Evolutionary conservation across 2,888 invertebrate species (phyloP).

Genomic region (Aleiodes testaceus): DNA sequence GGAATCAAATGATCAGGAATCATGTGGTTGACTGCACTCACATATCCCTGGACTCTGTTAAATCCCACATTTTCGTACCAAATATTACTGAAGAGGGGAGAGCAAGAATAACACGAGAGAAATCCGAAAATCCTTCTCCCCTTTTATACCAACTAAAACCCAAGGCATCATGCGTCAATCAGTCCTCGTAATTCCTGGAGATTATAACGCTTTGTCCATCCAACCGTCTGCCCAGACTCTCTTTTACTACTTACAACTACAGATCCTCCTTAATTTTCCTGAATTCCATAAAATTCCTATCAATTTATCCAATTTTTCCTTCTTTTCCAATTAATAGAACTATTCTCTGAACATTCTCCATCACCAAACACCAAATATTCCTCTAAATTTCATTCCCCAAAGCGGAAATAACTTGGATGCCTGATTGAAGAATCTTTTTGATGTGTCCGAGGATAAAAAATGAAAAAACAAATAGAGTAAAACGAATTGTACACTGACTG

Average conservation of each 20-base stretch:
- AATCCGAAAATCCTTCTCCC: constrained; percentile 29
- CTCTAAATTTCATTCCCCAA: constrained; percentile 19
- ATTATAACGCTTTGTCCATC: constrained; percentile 59
- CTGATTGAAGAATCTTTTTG: neutral
- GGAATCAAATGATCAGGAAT: constrained; percentile 38
- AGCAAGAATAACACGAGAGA: constrained; percentile 29
- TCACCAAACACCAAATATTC: constrained; percentile 29
- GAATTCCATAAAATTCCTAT: no score
- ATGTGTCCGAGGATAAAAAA: constrained; percentile 9
- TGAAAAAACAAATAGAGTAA: constrained; percentile 2
- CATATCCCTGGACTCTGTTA: constrained; percentile 48
- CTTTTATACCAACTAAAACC: constrained; percentile 26
- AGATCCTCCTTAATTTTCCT: no score
- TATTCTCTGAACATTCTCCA: neutral
- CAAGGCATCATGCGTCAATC: constrained; percentile 63
- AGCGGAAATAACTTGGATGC: constrained; percentile 17
- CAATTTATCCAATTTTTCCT: no score
- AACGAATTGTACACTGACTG: neutral
- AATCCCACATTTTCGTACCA: constrained; percentile 48
- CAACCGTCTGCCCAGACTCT: constrained; percentile 20
- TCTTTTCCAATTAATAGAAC: neutral
- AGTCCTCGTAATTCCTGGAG: constrained; percentile 60
- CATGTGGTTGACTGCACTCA: constrained; percentile 38
- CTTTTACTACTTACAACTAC: neutral
- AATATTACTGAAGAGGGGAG: constrained; percentile 31